phyloP scores from a whole-genome alignment of 2,113 vertebrate genomes.

The Mungos mungo region DNA sequence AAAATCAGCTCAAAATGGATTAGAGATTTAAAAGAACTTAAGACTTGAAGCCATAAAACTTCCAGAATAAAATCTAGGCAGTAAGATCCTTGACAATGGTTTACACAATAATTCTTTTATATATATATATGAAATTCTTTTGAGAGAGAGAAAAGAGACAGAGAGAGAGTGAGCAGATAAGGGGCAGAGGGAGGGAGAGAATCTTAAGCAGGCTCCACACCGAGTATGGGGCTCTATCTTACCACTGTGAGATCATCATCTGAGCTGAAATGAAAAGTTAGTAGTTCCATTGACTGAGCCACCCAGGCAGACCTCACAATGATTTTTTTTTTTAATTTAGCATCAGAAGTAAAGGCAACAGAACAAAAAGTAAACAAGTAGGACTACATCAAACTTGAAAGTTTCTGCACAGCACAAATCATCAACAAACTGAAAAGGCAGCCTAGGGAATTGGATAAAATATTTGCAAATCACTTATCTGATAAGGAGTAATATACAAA shows the following conservation, averaged over 20 bases:
- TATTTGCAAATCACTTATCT: background rate
- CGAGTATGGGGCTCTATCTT: too few species aligned
- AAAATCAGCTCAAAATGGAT: background rate
- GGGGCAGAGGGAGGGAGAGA: too few species aligned
- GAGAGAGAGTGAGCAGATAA: too few species aligned
- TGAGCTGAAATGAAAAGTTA: too few species aligned
- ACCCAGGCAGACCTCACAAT: too few species aligned
- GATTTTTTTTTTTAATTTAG: background rate
- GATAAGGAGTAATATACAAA: background rate
- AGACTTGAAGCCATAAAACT: background rate
- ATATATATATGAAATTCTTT: too few species aligned
- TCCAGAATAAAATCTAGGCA: background rate
- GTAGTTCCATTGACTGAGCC: too few species aligned
- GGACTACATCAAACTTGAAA: background rate
- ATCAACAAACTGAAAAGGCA: background rate
- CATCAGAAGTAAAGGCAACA: background rate
- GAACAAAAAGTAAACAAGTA: background rate
- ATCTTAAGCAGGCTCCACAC: too few species aligned
- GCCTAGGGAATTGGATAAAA: background rate
- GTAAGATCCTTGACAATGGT: background rate
- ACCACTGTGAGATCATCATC: too few species aligned
- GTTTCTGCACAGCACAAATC: background rate
- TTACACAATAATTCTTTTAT: background rate
- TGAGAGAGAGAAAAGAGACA: too few species aligned
- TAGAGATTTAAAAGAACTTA: background rate